Conservation (phyloP, 2,113 vertebrate species). For the Ploceus nigricollis region DNA sequence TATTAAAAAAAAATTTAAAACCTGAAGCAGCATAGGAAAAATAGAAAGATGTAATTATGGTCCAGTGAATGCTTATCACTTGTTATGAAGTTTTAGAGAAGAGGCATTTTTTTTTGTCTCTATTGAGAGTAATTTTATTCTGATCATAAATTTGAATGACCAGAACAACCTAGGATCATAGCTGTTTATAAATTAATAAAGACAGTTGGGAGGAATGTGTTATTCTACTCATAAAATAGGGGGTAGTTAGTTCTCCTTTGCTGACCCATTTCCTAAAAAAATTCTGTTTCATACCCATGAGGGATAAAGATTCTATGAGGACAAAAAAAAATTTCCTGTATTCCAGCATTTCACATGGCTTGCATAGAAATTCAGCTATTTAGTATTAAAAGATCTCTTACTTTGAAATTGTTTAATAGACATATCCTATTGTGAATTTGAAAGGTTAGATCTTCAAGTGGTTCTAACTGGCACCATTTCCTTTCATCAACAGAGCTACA, state of each 20-base stretch:
- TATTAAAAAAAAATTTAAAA: constrained; percentile 46
- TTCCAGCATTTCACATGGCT: neutral
- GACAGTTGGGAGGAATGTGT: neutral
- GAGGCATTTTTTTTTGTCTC: neutral
- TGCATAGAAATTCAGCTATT: neutral
- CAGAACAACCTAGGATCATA: neutral
- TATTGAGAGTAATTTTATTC: constrained; percentile 55
- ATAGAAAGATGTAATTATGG: constrained; percentile 15
- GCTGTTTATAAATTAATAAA: constrained; percentile 32
- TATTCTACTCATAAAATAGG: neutral
- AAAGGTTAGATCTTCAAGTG: neutral
- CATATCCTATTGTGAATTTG: neutral
- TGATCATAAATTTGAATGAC: constrained; percentile 48
- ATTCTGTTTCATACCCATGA: neutral
- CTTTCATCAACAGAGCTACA: neutral
- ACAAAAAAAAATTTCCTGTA: neutral
- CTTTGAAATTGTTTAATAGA: neutral
- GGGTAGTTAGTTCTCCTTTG: neutral
- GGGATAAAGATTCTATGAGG: neutral
- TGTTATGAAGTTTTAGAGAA: neutral
- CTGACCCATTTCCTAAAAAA: neutral
- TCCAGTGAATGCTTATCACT: constrained; percentile 35
- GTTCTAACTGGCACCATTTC: neutral
- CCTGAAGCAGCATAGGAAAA: constrained; percentile 13
- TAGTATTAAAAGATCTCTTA: neutral